Evolutionary conservation across 1,140 invertebrate genomes (phyloP), one percentile per base, ranked within the genome.

Genomic region (Saccostrea cuccullata): DNA sequence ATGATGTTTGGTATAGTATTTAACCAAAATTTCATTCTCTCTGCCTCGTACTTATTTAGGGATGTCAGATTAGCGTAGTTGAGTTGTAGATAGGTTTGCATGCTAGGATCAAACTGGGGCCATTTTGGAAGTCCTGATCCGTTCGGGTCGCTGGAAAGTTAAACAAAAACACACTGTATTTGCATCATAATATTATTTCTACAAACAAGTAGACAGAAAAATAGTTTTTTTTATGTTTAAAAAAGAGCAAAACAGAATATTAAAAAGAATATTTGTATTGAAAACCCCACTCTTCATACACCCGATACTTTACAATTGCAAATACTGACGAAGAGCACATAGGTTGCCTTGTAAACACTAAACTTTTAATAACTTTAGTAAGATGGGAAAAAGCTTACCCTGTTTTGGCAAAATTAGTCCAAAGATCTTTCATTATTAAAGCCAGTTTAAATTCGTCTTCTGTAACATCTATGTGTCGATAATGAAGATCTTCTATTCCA

Each of bases 391-490:
- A 47, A 47, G 83, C 87, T 40, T 88, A 90, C 90, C 90, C 90
- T 11, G 83, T 84, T 88, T 90, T 90, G n/a, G 90, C 90, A 89
- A 90, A 90, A 84, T 90, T 90, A 15, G 86, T 82, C 90, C 88
- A 90, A 15, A 87, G 60, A 36, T 85, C 86, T 9, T 88, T 88
- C 73, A 90, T 87, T 8, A n/a, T 20, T 13, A 85, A 58, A 15
- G 87, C 82, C 13, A 90, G n/a, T 23, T 55, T 15, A 17, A 56
- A 36, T 12, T 90, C 89, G n/a, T 60, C 82, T 9, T 26, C 8
- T 47, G 89, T 67, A 9, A 82, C 56, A 36, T 20, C 17, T 20
- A 60, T 60, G 56, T 85, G n/a, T 15, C 15, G 11, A 17, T 58
- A 64, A 60, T 55, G 84, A 20, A 85, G 55, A 23, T 58, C 83